Conservation (phyloP, 2,888 invertebrate species). For the Stenchaetothrips biformis region DNA sequence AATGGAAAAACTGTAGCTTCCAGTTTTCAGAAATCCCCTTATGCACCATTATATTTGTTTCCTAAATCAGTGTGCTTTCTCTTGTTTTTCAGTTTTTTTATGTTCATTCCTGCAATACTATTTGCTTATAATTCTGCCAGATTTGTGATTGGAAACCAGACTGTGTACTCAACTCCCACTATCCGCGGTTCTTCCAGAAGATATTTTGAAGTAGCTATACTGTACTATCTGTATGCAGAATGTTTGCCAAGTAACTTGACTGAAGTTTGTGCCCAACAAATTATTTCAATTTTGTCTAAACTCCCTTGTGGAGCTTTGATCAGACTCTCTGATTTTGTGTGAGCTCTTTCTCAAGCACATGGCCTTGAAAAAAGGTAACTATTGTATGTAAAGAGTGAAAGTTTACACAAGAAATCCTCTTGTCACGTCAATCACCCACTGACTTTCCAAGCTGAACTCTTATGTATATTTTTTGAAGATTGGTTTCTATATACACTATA, state of each 20-base stretch:
- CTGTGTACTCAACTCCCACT: constrained; percentile 55
- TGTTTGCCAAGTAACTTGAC: constrained; percentile 56
- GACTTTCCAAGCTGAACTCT: neutral
- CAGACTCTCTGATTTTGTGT: constrained; percentile 54
- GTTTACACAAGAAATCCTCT: neutral
- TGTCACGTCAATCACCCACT: neutral
- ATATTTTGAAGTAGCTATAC: constrained; percentile 56
- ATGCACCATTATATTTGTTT: constrained; percentile 27
- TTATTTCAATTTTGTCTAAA: constrained; percentile 51
- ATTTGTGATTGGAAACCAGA: constrained; percentile 53
- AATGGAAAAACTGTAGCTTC: constrained; percentile 51
- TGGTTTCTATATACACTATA: constrained; percentile 11
- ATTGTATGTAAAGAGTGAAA: constrained; percentile 17
- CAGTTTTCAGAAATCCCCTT: neutral
- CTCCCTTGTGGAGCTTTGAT: constrained; percentile 50
- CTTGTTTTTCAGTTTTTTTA: constrained; percentile 51
- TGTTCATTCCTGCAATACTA: constrained; percentile 55
- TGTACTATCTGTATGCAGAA: constrained; percentile 62
- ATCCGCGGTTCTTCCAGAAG: constrained; percentile 54
- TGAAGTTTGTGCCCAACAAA: constrained; percentile 55
- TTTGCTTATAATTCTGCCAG: constrained; percentile 54
- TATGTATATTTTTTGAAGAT: neutral
- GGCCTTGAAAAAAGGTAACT: constrained; percentile 59
- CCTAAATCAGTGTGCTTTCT: constrained; percentile 28
- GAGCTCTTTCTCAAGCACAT: constrained; percentile 58